Percentiles rank a stretch among this genome's conserved stretches.
phyloP scores from a whole-genome alignment of 2,113 vertebrate genomes.

The Toxotes chatareus region DNA sequence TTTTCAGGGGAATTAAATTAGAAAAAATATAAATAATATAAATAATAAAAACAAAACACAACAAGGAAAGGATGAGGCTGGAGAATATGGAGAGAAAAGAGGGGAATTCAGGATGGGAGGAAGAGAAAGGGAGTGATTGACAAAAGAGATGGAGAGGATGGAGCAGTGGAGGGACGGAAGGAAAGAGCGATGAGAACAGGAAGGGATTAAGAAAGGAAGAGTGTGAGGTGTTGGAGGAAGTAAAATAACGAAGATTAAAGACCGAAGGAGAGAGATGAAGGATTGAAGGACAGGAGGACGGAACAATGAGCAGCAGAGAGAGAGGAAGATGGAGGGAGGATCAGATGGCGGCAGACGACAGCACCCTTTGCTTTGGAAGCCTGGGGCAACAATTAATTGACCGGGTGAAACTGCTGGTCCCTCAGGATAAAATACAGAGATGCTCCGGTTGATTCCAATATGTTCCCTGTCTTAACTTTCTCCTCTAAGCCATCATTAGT shows the following conservation, averaged over 20 bases:
- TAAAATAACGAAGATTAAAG: no score
- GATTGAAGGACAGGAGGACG: background rate
- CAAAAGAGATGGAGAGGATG: no score
- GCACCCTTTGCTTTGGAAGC: background rate
- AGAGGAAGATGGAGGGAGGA: background rate
- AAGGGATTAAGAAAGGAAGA: no score
- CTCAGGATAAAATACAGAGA: constrained; percentile 6
- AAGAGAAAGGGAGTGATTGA: background rate
- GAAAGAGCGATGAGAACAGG: background rate
- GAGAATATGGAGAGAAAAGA: no score
- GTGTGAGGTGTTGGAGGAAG: no score
- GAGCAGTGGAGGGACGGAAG: no score
- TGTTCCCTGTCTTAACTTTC: constrained; percentile 29
- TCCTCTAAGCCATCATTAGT: constrained; percentile 48
- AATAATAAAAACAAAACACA: no score
- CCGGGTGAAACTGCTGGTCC: background rate
- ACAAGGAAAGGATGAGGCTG: no score
- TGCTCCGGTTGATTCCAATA: constrained; percentile 14
- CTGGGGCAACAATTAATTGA: constrained; percentile 27
- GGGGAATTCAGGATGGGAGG: background rate
- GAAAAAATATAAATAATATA: no score
- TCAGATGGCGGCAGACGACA: background rate
- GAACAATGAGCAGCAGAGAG: background rate
- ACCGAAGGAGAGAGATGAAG: background rate
- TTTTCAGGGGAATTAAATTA: no score